phyloP scores from a whole-genome alignment of 2,113 vertebrate species.

The Tauraco erythrolophus region DNA sequence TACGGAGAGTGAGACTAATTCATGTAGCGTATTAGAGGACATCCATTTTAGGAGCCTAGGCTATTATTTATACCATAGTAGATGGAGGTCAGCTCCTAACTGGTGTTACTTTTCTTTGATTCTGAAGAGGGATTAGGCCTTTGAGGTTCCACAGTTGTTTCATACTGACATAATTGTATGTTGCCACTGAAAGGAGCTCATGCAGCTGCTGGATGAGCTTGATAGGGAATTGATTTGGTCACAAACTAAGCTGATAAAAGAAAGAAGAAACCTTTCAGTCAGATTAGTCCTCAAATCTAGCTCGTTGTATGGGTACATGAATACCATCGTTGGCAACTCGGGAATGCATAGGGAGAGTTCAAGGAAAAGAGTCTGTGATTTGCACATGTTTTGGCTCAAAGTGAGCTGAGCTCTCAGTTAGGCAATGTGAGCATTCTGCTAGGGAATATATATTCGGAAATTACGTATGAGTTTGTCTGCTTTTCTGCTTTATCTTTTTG shows the following conservation, averaged over 20 bases:
- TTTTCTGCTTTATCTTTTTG: not conserved
- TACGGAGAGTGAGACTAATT: not conserved
- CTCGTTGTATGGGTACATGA: not conserved
- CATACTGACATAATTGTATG: not conserved
- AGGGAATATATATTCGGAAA: not conserved
- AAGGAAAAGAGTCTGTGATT: not conserved
- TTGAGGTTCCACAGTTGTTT: not conserved
- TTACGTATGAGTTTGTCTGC: not conserved
- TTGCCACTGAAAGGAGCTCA: not conserved
- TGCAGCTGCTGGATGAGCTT: not conserved
- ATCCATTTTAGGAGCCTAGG: not conserved
- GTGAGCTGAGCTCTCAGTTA: not conserved
- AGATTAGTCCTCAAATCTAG: not conserved
- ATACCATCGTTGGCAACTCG: not conserved
- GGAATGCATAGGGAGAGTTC: not conserved
- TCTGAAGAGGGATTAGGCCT: not conserved
- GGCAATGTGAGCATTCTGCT: not conserved
- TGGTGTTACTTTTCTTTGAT: not conserved
- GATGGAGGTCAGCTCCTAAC: not conserved
- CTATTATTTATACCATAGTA: rapidly evolving
- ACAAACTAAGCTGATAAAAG: not conserved
- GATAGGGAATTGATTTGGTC: not conserved
- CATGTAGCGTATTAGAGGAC: rapidly evolving
- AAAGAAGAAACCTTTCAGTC: not conserved
- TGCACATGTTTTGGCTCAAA: not conserved